Conservation (phyloP, 2,113 vertebrate species). For the Ursus arctos region DNA sequence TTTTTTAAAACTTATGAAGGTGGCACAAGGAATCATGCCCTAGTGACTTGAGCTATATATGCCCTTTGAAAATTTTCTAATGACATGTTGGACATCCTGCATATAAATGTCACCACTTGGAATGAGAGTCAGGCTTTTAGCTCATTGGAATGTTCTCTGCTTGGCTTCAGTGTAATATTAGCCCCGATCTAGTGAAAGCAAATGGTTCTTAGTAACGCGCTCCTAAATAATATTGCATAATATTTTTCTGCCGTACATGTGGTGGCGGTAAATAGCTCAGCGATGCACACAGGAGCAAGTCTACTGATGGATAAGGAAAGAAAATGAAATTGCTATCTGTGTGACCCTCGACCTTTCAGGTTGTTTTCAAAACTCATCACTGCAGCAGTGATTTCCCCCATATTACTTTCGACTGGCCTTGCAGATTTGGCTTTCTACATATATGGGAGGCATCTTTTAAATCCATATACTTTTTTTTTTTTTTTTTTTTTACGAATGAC, state of each 20-base stretch:
- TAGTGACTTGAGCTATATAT: conserved; percentile 41
- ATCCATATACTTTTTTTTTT: conserved; percentile 65
- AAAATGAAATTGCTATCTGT: background rate
- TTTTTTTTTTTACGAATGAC: conserved; percentile 83
- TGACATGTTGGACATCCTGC: conserved; percentile 10
- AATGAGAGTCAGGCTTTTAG: conserved; percentile 46
- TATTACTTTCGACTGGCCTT: conserved; percentile 44
- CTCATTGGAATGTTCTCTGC: conserved; percentile 51
- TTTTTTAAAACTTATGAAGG: conserved; percentile 37
- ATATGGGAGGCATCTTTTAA: conserved; percentile 69
- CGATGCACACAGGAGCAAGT: background rate
- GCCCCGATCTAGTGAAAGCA: conserved; percentile 64
- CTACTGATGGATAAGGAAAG: background rate
- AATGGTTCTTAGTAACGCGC: background rate
- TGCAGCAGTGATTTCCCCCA: background rate
- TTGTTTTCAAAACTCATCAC: conserved; percentile 50
- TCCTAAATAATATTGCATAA: background rate
- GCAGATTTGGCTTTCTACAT: conserved; percentile 60
- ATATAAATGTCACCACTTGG: conserved; percentile 47
- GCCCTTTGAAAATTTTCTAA: conserved; percentile 70
- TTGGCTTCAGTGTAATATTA: conserved; percentile 26
- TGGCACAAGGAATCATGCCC: background rate
- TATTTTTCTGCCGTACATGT: background rate
- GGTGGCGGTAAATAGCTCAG: background rate
- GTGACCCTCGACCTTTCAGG: conserved; percentile 34